These are phyloP conservation scores for Enoplosus armatus DNA, from an alignment of 2,797 vertebrate genomes.

Conservation along the genomic window DNA sequence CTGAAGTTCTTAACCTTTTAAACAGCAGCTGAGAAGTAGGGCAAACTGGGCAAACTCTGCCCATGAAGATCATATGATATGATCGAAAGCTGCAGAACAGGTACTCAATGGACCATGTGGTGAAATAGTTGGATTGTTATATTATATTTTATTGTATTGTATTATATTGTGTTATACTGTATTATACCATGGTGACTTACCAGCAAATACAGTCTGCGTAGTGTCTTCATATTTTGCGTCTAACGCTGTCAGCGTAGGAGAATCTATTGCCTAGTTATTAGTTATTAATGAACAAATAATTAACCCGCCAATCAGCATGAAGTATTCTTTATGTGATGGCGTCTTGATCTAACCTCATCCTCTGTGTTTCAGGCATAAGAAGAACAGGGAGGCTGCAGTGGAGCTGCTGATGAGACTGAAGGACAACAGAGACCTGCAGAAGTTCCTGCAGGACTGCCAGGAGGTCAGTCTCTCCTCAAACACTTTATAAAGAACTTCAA, in stretches of 20 bases:
- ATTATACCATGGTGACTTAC: no score
- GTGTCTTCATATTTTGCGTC: no score
- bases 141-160: no score
- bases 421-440: constrained; percentile 95
- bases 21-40: background rate
- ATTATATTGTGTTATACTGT: no score
- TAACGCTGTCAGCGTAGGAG: background rate
- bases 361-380: constrained; percentile 74
- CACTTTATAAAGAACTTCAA: background rate
- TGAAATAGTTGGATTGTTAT: background rate
- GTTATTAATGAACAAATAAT: background rate
- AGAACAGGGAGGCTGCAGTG: constrained; percentile 88
- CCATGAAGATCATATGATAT: no score
- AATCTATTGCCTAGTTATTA: background rate
- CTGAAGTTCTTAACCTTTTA: background rate
- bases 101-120: background rate
- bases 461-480: constrained; percentile 84
- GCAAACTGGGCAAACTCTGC: background rate
- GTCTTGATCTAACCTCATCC: background rate
- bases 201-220: no score
- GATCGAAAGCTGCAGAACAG: no score
- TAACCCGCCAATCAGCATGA: background rate
- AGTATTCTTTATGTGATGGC: background rate
- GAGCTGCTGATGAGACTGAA: constrained; percentile 94
- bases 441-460: constrained; percentile 95